phyloP scores from a whole-genome alignment of 2,888 invertebrate species.

The Elysia crispata region DNA sequence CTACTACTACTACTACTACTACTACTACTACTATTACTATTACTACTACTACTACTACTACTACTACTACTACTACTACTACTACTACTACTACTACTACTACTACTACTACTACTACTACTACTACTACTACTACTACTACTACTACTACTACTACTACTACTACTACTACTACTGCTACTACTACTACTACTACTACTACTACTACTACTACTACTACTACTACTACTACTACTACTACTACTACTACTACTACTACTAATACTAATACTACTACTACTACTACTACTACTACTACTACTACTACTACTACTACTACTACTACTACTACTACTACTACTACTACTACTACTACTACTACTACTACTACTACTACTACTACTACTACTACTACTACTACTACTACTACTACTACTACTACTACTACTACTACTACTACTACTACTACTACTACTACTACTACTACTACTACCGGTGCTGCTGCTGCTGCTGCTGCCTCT shows the following conservation, averaged over 20 bases:
- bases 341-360: constrained; percentile 1
- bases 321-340: constrained; percentile 23
- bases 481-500: too few relatives aligned
- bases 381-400: constrained; percentile 27
- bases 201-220: background rate
- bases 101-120: constrained; percentile 3
- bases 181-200: constrained; percentile 29
- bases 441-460: too few relatives aligned
- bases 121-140: constrained; percentile 27
- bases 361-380: constrained; percentile 29
- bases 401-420: constrained; percentile 17
- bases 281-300: too few relatives aligned
- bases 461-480: too few relatives aligned
- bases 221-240: constrained; percentile 25
- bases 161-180: constrained; percentile 12
- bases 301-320: background rate
- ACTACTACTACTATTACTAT: too few relatives aligned
- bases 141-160: constrained; percentile 27
- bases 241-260: too few relatives aligned
- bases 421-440: constrained; percentile 17
- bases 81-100: constrained; percentile 24
- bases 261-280: too few relatives aligned
- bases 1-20: too few relatives aligned
- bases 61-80: constrained; percentile 15
- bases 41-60: constrained; percentile 30